phyloP scores from a whole-genome alignment of 1,140 invertebrate genomes.

The Metaphire vulgaris region DNA sequence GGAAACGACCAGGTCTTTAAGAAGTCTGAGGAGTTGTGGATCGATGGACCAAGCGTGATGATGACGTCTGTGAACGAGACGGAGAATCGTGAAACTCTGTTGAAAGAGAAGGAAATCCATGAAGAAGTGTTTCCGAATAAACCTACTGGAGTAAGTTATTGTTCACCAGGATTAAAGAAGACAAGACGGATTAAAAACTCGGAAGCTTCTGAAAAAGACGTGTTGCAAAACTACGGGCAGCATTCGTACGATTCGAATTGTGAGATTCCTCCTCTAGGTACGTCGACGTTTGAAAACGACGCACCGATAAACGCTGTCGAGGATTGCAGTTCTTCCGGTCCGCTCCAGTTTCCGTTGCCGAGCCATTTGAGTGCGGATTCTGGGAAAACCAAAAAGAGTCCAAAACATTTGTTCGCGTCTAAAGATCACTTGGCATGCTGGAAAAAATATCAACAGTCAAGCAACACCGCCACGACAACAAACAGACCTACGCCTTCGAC shows the following conservation, averaged over 20 bases:
- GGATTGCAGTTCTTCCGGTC: background rate
- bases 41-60: background rate
- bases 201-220: no score
- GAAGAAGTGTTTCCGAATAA: background rate
- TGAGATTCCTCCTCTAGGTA: background rate
- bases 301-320: background rate
- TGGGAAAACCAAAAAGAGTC: background rate
- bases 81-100: background rate
- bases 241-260: background rate
- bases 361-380: background rate
- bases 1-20: background rate
- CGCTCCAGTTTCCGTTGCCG: background rate
- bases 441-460: no score
- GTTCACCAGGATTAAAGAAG: conserved; percentile 33
- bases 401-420: background rate
- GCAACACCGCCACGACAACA: background rate
- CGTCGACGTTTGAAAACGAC: background rate
- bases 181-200: background rate
- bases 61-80: background rate
- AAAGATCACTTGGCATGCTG: background rate
- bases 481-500: background rate
- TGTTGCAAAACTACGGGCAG: background rate
- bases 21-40: background rate
- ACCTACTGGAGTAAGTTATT: conserved; percentile 34
- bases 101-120: no score